phyloP scores from a whole-genome alignment of 2,113 vertebrate species.

The Terrapene triunguis region DNA sequence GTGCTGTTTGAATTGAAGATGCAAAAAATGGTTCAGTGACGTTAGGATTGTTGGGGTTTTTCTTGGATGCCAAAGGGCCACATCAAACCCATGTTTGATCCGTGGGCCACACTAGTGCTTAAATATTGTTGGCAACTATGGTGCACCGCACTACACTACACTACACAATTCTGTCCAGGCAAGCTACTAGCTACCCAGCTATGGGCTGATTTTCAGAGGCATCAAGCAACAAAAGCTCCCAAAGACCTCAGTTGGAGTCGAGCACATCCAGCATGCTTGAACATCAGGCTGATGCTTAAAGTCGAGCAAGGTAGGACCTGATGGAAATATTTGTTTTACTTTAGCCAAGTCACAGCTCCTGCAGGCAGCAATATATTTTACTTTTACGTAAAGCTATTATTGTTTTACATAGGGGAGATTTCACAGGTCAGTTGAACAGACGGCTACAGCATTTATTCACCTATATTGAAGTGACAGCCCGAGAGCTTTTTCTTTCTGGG shows the following conservation, averaged over 20 bases:
- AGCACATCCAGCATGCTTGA: not conserved
- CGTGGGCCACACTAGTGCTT: not conserved
- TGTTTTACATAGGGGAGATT: not conserved
- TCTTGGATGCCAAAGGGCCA: not conserved
- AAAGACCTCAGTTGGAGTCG: not conserved
- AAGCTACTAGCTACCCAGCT: not conserved
- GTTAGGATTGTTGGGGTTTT: not conserved
- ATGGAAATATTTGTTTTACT: not conserved
- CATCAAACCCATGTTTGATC: accelerated
- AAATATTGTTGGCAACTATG: not conserved
- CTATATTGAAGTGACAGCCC: accelerated
- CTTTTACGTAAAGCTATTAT: not conserved
- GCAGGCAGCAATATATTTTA: not conserved
- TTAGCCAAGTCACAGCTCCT: not conserved
- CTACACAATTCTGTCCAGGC: not conserved
- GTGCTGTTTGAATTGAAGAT: not conserved
- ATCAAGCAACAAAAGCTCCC: not conserved
- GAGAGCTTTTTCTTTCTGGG: not conserved
- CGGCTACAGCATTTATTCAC: not conserved
- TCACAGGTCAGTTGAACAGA: accelerated
- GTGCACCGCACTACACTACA: no score
- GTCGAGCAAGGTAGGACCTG: not conserved
- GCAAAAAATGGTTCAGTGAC: not conserved
- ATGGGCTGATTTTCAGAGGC: not conserved
- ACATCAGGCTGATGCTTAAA: accelerated